phyloP scores from a whole-genome alignment of 1,140 invertebrate species.

The Tenebrio molitor region DNA sequence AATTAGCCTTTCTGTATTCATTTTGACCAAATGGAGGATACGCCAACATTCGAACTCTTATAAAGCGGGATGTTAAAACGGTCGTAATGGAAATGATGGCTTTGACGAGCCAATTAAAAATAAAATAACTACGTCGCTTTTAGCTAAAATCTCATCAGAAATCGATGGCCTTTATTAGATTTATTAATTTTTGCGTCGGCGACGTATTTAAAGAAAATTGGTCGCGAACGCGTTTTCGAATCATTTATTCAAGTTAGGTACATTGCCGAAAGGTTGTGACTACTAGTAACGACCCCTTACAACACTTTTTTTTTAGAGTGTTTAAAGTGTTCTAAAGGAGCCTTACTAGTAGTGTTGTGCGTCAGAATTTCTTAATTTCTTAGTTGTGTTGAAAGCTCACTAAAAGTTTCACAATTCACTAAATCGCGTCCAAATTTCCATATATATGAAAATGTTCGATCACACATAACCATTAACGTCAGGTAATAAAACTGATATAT shows the following conservation, averaged over 20 bases:
- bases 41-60: constrained; percentile 8
- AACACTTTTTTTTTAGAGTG: too few species aligned
- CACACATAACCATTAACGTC: neutral
- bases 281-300: too few species aligned
- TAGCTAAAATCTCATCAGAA: constrained; percentile 15
- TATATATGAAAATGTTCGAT: constrained; percentile 25
- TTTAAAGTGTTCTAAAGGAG: too few species aligned
- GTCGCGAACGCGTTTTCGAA: too few species aligned
- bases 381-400: neutral
- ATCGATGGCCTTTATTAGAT: constrained; percentile 14
- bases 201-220: too few species aligned
- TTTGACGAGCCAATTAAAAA: constrained; percentile 38
- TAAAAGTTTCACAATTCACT: neutral
- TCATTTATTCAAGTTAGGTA: too few species aligned
- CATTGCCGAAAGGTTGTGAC: too few species aligned
- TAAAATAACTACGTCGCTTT: constrained; percentile 19
- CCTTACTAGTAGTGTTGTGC: too few species aligned
- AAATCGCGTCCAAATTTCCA: neutral
- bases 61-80: constrained; percentile 5
- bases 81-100: constrained; percentile 25
- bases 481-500: constrained; percentile 18
- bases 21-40: constrained; percentile 19
- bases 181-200: neutral
- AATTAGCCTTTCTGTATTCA: constrained; percentile 23
- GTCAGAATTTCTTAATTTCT: too few species aligned